Evolutionary conservation across 53 echinoderm and acorn worm genomes (phyloP).

Genomic region (Arbacia lixula): DNA sequence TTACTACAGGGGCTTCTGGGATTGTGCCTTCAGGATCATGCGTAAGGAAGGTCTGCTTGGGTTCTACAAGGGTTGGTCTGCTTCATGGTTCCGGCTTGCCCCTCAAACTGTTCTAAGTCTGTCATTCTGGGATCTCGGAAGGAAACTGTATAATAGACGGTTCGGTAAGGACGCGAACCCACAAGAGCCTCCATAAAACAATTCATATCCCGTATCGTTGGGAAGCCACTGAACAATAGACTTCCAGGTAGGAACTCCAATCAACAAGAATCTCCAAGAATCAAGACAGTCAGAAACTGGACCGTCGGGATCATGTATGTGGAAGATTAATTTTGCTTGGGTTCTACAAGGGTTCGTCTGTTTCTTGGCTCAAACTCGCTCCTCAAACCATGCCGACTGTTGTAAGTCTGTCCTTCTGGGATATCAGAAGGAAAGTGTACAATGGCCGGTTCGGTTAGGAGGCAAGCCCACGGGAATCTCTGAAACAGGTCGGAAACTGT

Average conservation of each 20-base stretch:
- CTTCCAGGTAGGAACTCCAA: too few relatives aligned
- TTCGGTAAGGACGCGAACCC: conserved; percentile 7
- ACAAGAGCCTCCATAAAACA: too few relatives aligned
- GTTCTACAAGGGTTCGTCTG: conserved; percentile 99
- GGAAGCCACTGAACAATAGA: too few relatives aligned
- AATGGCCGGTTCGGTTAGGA: conserved; percentile 10
- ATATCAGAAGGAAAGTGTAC: conserved; percentile 62
- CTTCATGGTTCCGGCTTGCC: conserved; percentile 91
- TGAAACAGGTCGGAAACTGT: too few relatives aligned
- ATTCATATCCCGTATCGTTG: too few relatives aligned
- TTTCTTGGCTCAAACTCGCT: conserved; percentile 89
- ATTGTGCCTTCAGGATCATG: conserved; percentile 83
- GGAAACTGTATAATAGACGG: conserved; percentile 61
- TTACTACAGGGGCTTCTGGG: conserved; percentile 79
- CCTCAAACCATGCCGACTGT: conserved; percentile 82
- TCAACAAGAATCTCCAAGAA: too few relatives aligned
- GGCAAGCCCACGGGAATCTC: too few relatives aligned
- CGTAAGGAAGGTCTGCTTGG: conserved; percentile 77
- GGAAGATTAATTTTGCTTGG: too few relatives aligned
- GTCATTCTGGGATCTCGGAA: conserved; percentile 80
- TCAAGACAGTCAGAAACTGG: too few relatives aligned
- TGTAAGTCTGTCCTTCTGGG: conserved; percentile 87
- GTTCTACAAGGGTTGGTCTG: conserved; percentile 98
- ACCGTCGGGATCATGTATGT: too few relatives aligned
- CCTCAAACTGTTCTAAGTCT: conserved; percentile 94